A percentile compares a stretch with the other conserved stretches of the same genome.
Conservation (phyloP, 1,140 invertebrate genomes). For the Lepidurus packardi region DNA sequence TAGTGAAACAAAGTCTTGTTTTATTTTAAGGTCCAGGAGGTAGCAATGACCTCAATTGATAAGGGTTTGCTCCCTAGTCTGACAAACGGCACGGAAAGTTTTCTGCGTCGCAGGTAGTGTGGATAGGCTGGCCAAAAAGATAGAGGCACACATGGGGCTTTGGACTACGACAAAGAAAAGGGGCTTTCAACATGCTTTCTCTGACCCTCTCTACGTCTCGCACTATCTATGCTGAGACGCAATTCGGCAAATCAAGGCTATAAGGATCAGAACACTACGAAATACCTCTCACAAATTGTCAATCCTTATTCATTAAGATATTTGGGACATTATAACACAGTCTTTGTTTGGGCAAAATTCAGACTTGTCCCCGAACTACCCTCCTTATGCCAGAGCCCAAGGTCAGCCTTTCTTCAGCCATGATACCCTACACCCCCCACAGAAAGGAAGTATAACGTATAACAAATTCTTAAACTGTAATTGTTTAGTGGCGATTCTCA, state of each 20-base stretch:
- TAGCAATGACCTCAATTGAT: constrained; percentile 22
- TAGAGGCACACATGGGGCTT: background rate
- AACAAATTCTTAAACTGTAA: background rate
- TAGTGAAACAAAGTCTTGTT: background rate
- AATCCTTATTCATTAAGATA: no score
- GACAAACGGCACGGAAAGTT: background rate
- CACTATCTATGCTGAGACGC: no score
- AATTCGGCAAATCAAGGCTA: no score
- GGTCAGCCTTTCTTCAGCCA: constrained; percentile 6
- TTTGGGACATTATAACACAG: background rate
- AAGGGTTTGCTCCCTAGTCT: background rate
- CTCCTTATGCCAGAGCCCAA: background rate
- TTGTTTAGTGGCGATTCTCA: background rate
- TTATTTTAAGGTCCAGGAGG: background rate
- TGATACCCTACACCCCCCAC: constrained; percentile 16
- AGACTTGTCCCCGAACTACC: background rate
- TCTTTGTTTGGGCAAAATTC: background rate
- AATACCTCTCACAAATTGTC: no score
- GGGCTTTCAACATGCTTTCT: no score
- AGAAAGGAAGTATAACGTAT: background rate
- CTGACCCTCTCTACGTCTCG: no score
- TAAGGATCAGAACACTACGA: no score
- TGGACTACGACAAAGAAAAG: background rate
- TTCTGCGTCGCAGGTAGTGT: constrained; percentile 8
- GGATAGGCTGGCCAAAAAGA: background rate